A percentile compares a stretch with the other conserved stretches of the same genome.
phyloP scores from a whole-genome alignment of 2,113 vertebrate genomes.

The Microtus pennsylvanicus region DNA sequence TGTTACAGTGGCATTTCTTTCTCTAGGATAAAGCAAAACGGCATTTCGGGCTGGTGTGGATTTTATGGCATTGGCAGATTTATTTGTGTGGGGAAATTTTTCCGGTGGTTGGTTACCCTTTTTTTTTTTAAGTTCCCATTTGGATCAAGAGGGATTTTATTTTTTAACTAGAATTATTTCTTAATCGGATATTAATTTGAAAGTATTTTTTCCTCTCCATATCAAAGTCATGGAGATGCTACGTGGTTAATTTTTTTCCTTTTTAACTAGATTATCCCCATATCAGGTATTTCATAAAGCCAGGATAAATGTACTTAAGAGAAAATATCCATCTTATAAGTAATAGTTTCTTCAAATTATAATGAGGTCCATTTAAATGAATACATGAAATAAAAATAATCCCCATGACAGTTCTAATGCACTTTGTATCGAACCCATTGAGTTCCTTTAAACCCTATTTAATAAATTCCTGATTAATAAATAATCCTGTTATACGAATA shows the following conservation, averaged over 20 bases:
- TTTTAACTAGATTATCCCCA: slow-evolving; percentile 83
- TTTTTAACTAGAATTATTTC: slow-evolving; percentile 84
- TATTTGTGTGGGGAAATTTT: slow-evolving; percentile 62
- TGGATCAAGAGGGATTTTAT: slow-evolving; percentile 83
- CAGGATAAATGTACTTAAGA: slow-evolving; percentile 82
- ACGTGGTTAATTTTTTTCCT: slow-evolving; percentile 78
- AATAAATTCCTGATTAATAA: slow-evolving; percentile 86
- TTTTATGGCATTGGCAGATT: slow-evolving; percentile 69
- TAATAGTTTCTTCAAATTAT: slow-evolving; percentile 75
- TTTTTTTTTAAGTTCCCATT: slow-evolving; percentile 76
- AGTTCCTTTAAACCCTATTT: slow-evolving; percentile 77
- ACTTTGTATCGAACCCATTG: slow-evolving; percentile 72
- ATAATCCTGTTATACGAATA: slow-evolving; percentile 85
- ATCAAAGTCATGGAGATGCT: slow-evolving; percentile 77
- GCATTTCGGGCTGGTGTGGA: slow-evolving; percentile 63
- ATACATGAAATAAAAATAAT: slow-evolving; percentile 86
- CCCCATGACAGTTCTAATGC: slow-evolving; percentile 82
- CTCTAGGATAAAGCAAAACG: slow-evolving; percentile 59
- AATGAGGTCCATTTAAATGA: slow-evolving; percentile 85
- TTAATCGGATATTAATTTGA: slow-evolving; percentile 84
- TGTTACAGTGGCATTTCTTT: slow-evolving; percentile 58
- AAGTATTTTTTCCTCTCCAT: slow-evolving; percentile 79
- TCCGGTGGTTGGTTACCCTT: slow-evolving; percentile 69
- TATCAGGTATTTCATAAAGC: slow-evolving; percentile 85
- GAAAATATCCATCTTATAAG: slow-evolving; percentile 81